Conservation (phyloP, 1,140 invertebrate genomes). For the Dreissena polymorpha region DNA sequence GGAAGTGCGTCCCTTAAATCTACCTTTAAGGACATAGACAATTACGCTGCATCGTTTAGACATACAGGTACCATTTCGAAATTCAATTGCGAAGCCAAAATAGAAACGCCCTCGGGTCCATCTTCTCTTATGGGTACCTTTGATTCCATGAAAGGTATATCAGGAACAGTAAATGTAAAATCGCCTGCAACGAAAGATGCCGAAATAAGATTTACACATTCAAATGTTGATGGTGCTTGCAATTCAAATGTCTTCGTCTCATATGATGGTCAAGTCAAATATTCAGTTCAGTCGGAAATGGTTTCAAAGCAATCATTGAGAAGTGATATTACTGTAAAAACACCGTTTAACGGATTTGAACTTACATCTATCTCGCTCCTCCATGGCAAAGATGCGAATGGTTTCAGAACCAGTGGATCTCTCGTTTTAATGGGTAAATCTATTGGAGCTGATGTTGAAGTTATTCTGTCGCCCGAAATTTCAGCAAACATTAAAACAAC, state of each 20-base stretch:
- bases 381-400: background rate
- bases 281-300: constrained; percentile 13
- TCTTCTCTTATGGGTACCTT: background rate
- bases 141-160: constrained; percentile 12
- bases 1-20: constrained; percentile 30
- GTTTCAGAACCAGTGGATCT: constrained; percentile 3
- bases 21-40: background rate
- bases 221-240: background rate
- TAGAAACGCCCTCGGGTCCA: background rate
- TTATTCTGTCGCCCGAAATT: background rate
- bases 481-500: background rate
- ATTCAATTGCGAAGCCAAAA: constrained; percentile 17
- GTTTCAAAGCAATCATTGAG: background rate
- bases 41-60: constrained; percentile 25
- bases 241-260: constrained; percentile 9
- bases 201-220: constrained; percentile 22
- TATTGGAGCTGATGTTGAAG: constrained; percentile 21
- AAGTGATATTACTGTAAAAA: background rate
- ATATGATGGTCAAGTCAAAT: constrained; percentile 12
- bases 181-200: constrained; percentile 12
- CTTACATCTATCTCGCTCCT: constrained; percentile 5
- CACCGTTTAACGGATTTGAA: constrained; percentile 21
- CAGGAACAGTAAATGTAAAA: constrained; percentile 2
- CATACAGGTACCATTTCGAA: constrained; percentile 10
- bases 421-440: background rate